Conservation (phyloP, 2,797 vertebrate genomes). For the Jordanella pulchra region DNA sequence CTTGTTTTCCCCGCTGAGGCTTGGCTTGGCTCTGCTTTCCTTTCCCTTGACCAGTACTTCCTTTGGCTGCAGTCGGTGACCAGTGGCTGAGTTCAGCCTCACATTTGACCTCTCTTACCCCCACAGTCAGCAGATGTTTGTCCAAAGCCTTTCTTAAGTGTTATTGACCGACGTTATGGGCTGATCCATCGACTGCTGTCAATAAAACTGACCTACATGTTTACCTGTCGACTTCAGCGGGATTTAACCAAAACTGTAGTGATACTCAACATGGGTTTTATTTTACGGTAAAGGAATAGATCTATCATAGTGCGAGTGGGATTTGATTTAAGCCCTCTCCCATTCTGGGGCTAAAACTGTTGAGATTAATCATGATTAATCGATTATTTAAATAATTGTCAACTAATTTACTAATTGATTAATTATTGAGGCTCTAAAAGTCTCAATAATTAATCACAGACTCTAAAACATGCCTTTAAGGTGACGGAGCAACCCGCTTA, state of each 20-base stretch:
- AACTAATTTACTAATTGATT: too few relatives aligned
- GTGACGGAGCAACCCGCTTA: too few relatives aligned
- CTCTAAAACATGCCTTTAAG: too few relatives aligned
- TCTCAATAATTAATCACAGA: too few relatives aligned
- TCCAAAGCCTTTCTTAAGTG: constrained; percentile 64
- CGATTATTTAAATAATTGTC: too few relatives aligned
- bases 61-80: constrained; percentile 78
- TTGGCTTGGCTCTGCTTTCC: constrained; percentile 70
- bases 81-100: constrained; percentile 72
- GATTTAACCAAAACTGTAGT: constrained; percentile 54
- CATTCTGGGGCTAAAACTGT: background rate
- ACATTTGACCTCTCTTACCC: constrained; percentile 77
- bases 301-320: background rate
- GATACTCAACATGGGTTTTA: constrained; percentile 44
- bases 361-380: too few relatives aligned
- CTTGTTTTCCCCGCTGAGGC: constrained; percentile 74
- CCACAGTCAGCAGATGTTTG: constrained; percentile 71
- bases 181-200: constrained; percentile 19
- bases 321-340: background rate
- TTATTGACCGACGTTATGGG: constrained; percentile 41
- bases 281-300: constrained; percentile 54
- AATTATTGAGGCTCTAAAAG: too few relatives aligned
- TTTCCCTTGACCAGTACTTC: constrained; percentile 77
- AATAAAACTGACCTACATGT: constrained; percentile 15
- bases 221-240: constrained; percentile 40